Evolutionary conservation across 2,113 vertebrate genomes (phyloP).

Genomic region (Daboia siamensis): DNA sequence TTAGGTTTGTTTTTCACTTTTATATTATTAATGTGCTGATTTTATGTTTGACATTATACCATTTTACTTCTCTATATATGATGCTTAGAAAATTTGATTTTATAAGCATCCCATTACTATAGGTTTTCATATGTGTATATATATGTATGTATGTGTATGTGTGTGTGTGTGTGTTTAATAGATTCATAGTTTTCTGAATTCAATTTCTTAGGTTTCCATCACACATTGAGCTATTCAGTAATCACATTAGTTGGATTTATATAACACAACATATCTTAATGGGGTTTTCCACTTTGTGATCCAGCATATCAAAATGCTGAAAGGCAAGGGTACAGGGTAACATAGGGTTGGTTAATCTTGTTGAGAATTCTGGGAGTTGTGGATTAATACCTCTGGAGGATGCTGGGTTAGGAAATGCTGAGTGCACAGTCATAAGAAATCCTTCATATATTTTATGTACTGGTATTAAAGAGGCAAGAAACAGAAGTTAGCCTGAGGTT

Average conservation of each 20-base stretch:
- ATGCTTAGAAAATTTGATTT: neutral
- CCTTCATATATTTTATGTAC: neutral
- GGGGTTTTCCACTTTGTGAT: neutral
- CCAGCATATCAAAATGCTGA: neutral
- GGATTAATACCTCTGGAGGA: neutral
- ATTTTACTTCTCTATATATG: neutral
- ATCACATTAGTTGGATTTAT: neutral
- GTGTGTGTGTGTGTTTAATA: neutral
- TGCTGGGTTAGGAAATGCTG: neutral
- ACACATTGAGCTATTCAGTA: neutral
- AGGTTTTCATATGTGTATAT: no score
- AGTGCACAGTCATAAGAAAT: neutral
- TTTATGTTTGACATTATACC: neutral
- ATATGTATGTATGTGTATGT: no score
- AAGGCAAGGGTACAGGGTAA: neutral
- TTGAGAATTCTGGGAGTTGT: neutral
- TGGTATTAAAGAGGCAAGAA: neutral
- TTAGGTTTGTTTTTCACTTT: neutral
- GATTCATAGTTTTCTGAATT: neutral
- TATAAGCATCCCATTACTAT: neutral
- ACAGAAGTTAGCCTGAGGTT: neutral
- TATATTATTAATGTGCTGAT: neutral
- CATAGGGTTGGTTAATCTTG: neutral
- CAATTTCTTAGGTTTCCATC: neutral
- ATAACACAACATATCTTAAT: neutral